Conservation (phyloP, 2,888 invertebrate species). For the Agapetus fuscipes region DNA sequence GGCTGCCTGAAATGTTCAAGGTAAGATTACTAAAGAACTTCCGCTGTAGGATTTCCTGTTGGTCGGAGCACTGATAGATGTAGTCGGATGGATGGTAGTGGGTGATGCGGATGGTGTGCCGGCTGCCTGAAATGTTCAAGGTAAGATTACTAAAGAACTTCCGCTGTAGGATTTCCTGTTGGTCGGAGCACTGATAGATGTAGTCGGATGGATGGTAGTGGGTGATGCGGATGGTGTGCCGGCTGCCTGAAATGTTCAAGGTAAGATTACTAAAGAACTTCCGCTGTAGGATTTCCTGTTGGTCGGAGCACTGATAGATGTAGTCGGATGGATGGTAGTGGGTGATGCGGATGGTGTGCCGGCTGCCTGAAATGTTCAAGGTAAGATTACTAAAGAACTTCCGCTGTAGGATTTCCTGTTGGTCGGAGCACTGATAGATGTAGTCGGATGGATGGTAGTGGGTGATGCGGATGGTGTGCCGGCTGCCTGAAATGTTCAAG, state of each 20-base stretch:
- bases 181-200: conserved; percentile 58
- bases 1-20: conserved; percentile 33
- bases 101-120: conserved; percentile 49
- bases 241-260: conserved; percentile 33
- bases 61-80: conserved; percentile 58
- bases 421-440: conserved; percentile 58
- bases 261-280: conserved; percentile 48
- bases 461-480: conserved; percentile 49
- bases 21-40: conserved; percentile 48
- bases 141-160: conserved; percentile 48
- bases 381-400: conserved; percentile 49
- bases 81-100: conserved; percentile 57
- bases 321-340: conserved; percentile 57
- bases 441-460: conserved; percentile 57
- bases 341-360: conserved; percentile 49
- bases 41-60: conserved; percentile 45
- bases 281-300: conserved; percentile 45
- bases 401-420: conserved; percentile 45
- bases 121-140: conserved; percentile 33
- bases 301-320: conserved; percentile 58
- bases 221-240: conserved; percentile 49
- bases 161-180: conserved; percentile 45
- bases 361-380: conserved; percentile 38
- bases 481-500: conserved; percentile 38
- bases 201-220: conserved; percentile 57